Evolutionary conservation across 2,797 vertebrate genomes (phyloP).

Genomic region (Notoglanidium macrostoma): DNA sequence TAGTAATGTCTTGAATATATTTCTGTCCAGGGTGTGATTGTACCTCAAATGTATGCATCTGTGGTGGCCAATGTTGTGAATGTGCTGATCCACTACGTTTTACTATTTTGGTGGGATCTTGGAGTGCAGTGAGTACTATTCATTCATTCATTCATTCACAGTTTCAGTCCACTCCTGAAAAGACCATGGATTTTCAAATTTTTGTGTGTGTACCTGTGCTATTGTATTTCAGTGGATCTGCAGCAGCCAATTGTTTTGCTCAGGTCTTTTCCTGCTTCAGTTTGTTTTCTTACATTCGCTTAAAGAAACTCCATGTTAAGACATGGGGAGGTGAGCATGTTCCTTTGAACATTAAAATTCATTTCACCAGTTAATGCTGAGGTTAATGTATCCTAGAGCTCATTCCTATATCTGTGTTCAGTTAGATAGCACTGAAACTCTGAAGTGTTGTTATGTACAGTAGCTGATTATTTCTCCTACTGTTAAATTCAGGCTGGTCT

Average conservation of each 20-base stretch:
- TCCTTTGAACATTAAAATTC: not conserved
- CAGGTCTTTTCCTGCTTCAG: conserved; percentile 77
- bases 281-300: conserved; percentile 81
- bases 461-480: not conserved
- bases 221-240: conserved; percentile 81
- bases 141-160: not conserved
- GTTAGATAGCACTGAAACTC: not conserved
- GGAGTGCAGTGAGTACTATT: conserved; percentile 81
- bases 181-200: not conserved
- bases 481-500: conserved; percentile 82
- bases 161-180: not conserved
- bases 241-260: conserved; percentile 82
- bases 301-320: conserved; percentile 81
- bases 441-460: not conserved
- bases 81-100: conserved; percentile 79
- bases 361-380: not conserved
- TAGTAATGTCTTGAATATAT: conserved; percentile 16
- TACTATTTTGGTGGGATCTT: conserved; percentile 81
- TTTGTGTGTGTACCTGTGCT: not conserved
- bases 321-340: conserved; percentile 87
- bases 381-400: not conserved
- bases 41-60: conserved; percentile 83
- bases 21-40: conserved; percentile 81
- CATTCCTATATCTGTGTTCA: not conserved
- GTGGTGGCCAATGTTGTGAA: conserved; percentile 83